Percentiles rank a stretch among this genome's conserved stretches.
phyloP scores from a whole-genome alignment of 2,797 vertebrate genomes.

The Lerista edwardsae region DNA sequence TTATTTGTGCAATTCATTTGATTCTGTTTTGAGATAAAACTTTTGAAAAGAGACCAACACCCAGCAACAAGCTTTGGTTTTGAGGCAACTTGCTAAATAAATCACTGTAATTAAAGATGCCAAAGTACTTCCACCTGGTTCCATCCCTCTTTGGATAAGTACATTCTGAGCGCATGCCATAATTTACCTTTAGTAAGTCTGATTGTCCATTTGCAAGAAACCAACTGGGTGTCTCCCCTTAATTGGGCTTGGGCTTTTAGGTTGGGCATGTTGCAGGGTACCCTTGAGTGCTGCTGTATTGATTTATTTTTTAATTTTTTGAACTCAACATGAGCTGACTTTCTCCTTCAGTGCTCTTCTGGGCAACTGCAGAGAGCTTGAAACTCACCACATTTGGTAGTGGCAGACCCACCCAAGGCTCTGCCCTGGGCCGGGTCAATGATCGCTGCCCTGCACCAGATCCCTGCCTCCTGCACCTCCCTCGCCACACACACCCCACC shows the following conservation, averaged over 20 bases:
- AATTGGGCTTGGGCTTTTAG: constrained; percentile 2
- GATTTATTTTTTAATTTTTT: background rate
- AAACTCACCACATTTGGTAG: background rate
- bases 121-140: constrained; percentile 18
- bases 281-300: background rate
- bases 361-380: background rate
- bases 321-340: background rate
- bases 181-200: background rate
- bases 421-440: too few relatives aligned
- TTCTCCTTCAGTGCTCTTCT: background rate
- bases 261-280: background rate
- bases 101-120: background rate
- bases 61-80: background rate
- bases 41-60: background rate
- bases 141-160: constrained; percentile 10
- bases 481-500: too few relatives aligned
- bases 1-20: constrained; percentile 55
- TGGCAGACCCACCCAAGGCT: too few relatives aligned
- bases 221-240: background rate
- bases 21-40: constrained; percentile 49
- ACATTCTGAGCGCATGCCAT: background rate
- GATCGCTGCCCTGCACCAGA: too few relatives aligned
- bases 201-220: background rate
- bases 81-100: background rate
- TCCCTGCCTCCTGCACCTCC: too few relatives aligned